Conservation (phyloP, 2,888 invertebrate genomes). For the Dascillus cervinus region DNA sequence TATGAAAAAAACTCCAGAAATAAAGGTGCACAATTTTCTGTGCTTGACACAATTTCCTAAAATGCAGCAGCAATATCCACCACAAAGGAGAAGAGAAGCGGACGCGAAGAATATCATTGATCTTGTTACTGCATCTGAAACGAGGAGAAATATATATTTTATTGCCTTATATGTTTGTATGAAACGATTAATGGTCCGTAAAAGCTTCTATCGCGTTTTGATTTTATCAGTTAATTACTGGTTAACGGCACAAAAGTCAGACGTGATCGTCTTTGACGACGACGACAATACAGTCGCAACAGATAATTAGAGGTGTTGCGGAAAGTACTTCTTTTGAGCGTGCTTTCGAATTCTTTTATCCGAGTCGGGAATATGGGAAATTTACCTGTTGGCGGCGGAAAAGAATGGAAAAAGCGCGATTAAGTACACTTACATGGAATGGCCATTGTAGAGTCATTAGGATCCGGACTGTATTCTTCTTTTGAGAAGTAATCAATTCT, state of each 20-base stretch:
- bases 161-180: too few species aligned
- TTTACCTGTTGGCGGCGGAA: too few species aligned
- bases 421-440: conserved; percentile 86
- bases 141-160: too few species aligned
- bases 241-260: conserved; percentile 4
- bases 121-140: conserved; percentile 79
- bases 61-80: conserved; percentile 74
- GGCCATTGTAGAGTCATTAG: conserved; percentile 83
- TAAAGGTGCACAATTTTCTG: conserved; percentile 71
- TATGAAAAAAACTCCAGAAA: conserved; percentile 81
- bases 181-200: too few species aligned
- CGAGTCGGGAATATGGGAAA: too few species aligned
- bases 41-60: conserved; percentile 72
- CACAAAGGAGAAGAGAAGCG: conserved; percentile 66
- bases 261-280: too few species aligned
- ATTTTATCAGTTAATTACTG: neutral
- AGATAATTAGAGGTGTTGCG: conserved; percentile 2
- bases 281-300: neutral
- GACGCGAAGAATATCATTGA: conserved; percentile 75
- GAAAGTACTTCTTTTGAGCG: conserved; percentile 3
- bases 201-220: conserved; percentile 1
- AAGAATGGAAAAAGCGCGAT: too few species aligned
- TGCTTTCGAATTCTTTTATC: too few species aligned
- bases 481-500: conserved; percentile 84
- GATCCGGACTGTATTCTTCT: conserved; percentile 81